Evolutionary conservation across 2,797 vertebrate species (phyloP), one percentile per base, ranked within the genome.

Genomic region (Rhynchotus rufescens): DNA sequence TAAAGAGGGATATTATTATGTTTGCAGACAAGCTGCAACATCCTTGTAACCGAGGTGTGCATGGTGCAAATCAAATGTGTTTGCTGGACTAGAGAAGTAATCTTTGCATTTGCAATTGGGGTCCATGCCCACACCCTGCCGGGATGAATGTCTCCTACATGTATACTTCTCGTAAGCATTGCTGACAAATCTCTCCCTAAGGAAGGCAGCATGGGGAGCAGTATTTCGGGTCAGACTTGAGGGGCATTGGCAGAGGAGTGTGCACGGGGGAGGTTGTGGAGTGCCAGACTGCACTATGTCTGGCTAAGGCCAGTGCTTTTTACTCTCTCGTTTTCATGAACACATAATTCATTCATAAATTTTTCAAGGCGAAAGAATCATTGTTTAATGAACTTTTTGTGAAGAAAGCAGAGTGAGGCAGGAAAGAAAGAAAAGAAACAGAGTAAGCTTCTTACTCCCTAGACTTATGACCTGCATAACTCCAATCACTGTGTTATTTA

Each of bases 311-410:
- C 61, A 36, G 15, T 32, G 91, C 15, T 92, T 86, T 93, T 93
- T 92, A n/a, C 59, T 94, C 56, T 84, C 89, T 92, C 66, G 60
- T 84, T 88, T 92, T 93, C n/a, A 22, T 44, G 73, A 93, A 16
- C 62, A 38, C 17, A 61, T 65, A 28, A 66, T 66, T 88, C 83
- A 77, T 89, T 88, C 78, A 86, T 95, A 80, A 74, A 92, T 86
- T 86, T 94, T 95, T 95, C 51, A 94, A 89, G 25, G 45, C 1
- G 40, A 62, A 67, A 75, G 72, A 96, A 91, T 89, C 80, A 80
- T 94, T 90, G 90, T 93, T 95, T 96, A 95, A 94, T 94, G 94
- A 94, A 93, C 82, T 91, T 95, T 62, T 62, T 80, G 38, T 82
- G 80, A 94, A 71, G 90, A 84, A 92, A 93, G 88, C 1, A 2